Base-by-base conservation (phyloP, 1,140 invertebrate genomes). In the Odontomachus brunneus region DNA sequence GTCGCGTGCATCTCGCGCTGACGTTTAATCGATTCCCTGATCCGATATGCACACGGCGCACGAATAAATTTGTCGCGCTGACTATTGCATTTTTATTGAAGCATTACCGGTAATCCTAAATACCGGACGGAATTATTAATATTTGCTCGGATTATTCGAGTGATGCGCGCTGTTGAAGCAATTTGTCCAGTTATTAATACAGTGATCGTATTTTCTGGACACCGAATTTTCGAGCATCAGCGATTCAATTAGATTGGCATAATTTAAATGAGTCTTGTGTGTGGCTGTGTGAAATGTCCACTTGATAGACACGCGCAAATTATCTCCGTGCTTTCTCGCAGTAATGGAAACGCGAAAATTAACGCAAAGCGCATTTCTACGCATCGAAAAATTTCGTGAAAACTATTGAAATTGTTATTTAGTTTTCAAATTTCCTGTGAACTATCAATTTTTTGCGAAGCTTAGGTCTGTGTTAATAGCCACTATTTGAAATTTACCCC, bases 21-120 rank as follows among this genome's bases (percentile, higher is more conserved):
- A 73, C 84, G 15, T 84, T 88, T 88, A 84, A 87, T 86, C 73
- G 69, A 87, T 87, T 67, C 49, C n/a, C 26, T 76, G 57, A n/a
- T 67, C 65, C 33, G 74, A 60, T 83, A 66, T 22, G 48, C 55
- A n/a, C 57, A n/a, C 57, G 19, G 19, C n/a, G 24, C 53, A 15
- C 14, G 22, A 72, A 82, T 60, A 59, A 81, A 88, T 81, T 86
- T 71, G 1, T 19, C 71, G 12, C 19, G 74, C 19, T 33, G 65
- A 59, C 55, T 22, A 29, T 60, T 55, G 63, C 5, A 29, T 24
- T 80, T 74, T 62, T 48, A 60, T 60, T 19, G 3, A 22, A 57
- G 38, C n/a, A 60, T 15, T 15, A 60, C 2, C 9, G 33, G 22
- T 57, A 57, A 72, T 72, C 51, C n/a, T 24, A 44, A 38, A 48